Evolutionary conservation across 2,113 vertebrate species (phyloP).

Genomic region (Leptobrachium ailaonicum): DNA sequence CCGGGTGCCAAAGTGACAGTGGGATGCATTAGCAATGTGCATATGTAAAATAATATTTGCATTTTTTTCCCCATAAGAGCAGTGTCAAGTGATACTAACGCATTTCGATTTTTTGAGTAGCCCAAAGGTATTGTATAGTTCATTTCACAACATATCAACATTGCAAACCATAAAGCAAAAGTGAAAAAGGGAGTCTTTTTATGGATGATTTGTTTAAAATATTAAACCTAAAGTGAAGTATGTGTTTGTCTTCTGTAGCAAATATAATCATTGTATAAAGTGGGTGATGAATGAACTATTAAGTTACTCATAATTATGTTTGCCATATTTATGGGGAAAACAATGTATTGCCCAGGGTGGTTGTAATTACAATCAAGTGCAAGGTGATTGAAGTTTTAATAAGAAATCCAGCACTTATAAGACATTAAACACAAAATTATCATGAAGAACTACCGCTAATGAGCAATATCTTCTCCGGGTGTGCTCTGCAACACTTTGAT

Average conservation of each 20-base stretch:
- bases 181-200: not conserved
- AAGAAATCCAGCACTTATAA: slow-evolving; percentile 57
- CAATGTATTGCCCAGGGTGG: slow-evolving; percentile 61
- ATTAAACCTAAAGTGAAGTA: slow-evolving; percentile 49
- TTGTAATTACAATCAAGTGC: slow-evolving; percentile 66
- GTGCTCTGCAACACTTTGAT: slow-evolving; percentile 17
- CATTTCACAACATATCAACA: slow-evolving; percentile 5
- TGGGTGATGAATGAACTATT: slow-evolving; percentile 52
- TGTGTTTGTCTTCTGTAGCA: slow-evolving; percentile 48
- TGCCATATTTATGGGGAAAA: slow-evolving; percentile 57
- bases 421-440: slow-evolving; percentile 58
- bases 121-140: slow-evolving; percentile 4
- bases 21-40: not conserved
- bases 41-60: not conserved
- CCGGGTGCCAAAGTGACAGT: too few species aligned
- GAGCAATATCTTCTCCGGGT: slow-evolving; percentile 50
- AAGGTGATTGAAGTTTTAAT: slow-evolving; percentile 62
- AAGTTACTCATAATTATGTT: slow-evolving; percentile 59
- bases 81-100: not conserved
- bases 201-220: slow-evolving; percentile 24
- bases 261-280: slow-evolving; percentile 53
- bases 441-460: slow-evolving; percentile 47
- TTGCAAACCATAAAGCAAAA: not conserved
- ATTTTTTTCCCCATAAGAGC: not conserved
- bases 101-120: not conserved